Percentiles rank a stretch among this genome's conserved stretches.
phyloP scores from a whole-genome alignment of 2,888 invertebrate genomes.

The Ophion ventricosus region DNA sequence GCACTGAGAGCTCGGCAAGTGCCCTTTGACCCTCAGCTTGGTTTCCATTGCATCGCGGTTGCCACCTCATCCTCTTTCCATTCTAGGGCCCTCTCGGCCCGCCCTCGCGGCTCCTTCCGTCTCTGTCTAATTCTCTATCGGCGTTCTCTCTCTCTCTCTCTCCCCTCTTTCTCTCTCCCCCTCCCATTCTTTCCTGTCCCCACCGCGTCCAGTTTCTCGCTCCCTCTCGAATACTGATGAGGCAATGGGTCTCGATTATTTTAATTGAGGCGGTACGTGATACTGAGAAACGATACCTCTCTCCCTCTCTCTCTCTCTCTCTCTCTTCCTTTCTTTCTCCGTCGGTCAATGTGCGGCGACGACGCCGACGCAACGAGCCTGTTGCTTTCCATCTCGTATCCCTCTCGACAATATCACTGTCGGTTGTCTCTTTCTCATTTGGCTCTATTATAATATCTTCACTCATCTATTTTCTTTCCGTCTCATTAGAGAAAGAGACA shows the following conservation, averaged over 20 bases:
- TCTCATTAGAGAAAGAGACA: slow-evolving; percentile 28
- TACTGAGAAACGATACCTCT: slow-evolving; percentile 75
- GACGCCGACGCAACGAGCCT: slow-evolving; percentile 46
- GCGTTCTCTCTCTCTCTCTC: slow-evolving; percentile 13
- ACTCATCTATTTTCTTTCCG: slow-evolving; percentile 41
- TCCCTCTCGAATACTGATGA: slow-evolving; percentile 72
- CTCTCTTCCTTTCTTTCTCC: background rate
- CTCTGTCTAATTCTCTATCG: slow-evolving; percentile 19
- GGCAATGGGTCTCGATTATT: slow-evolving; percentile 77
- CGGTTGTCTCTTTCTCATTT: slow-evolving; percentile 46
- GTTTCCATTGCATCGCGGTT: slow-evolving; percentile 52
- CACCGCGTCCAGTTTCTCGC: background rate
- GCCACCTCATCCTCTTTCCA: slow-evolving; percentile 51
- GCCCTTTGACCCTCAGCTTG: slow-evolving; percentile 65
- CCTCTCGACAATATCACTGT: slow-evolving; percentile 35
- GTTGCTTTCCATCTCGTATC: slow-evolving; percentile 56
- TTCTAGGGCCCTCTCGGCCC: background rate
- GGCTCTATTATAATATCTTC: slow-evolving; percentile 35
- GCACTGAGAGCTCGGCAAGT: slow-evolving; percentile 63
- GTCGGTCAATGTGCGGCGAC: slow-evolving; percentile 73
- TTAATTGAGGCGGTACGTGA: slow-evolving; percentile 76
- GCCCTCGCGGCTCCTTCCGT: background rate
- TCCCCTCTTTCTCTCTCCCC: slow-evolving; percentile 21
- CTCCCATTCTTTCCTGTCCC: slow-evolving; percentile 5
- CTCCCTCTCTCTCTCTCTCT: background rate